These are phyloP conservation scores for Hiodon tergisus DNA, from an alignment of 2,113 vertebrate genomes.

Conservation along the genomic window DNA sequence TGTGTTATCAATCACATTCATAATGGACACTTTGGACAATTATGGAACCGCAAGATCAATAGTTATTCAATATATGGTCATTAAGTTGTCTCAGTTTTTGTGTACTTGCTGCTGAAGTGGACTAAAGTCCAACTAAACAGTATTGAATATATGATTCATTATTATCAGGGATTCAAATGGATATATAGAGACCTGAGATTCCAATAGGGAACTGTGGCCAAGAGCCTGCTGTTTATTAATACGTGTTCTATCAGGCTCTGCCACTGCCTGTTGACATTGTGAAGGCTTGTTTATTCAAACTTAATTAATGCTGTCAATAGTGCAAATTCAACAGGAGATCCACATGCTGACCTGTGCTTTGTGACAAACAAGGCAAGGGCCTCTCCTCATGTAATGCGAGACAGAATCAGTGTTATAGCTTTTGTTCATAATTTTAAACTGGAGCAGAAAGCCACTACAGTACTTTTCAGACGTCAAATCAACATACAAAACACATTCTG, in stretches of 20 bases:
- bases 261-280: constrained; percentile 16
- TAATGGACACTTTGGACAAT: constrained; percentile 30
- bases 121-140: constrained; percentile 29
- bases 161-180: constrained; percentile 24
- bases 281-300: constrained; percentile 32
- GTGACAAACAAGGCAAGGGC: no score
- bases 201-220: constrained; percentile 9
- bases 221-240: constrained; percentile 29
- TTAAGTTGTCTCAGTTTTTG: constrained; percentile 32
- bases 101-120: constrained; percentile 24
- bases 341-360: constrained; percentile 8
- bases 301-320: constrained; percentile 32
- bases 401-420: no score
- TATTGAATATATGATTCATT: constrained; percentile 30
- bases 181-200: constrained; percentile 17
- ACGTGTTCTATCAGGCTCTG: constrained; percentile 21
- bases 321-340: neutral
- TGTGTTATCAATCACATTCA: constrained; percentile 25
- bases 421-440: no score
- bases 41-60: constrained; percentile 32
- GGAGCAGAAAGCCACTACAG: no score
- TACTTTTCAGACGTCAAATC: no score
- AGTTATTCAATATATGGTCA: constrained; percentile 35
- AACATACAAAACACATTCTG: no score
- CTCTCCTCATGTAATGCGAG: no score